Base-by-base conservation (phyloP, 1,140 invertebrate species). In the Procambarus virginalis region DNA sequence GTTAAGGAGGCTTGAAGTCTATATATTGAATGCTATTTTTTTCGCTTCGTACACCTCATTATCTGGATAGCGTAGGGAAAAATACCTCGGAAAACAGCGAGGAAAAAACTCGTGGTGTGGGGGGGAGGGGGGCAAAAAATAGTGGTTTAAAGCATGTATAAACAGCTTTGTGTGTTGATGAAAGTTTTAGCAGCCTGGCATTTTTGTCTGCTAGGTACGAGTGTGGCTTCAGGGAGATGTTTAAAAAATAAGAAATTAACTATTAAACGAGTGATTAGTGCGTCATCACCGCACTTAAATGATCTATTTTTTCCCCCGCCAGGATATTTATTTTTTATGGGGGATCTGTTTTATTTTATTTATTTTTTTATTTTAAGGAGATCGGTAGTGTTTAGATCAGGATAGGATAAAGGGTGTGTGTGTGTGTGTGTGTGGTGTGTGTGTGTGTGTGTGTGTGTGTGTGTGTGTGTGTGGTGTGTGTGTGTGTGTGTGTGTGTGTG, bases 1-100 rank as follows among this genome's bases (percentile, higher is more conserved):
- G 78, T 58, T 81, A 88, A 88, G 86, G 86, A 88, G 86, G 86
- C 77, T 88, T 88, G 60, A 88, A 88, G 86, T 88, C 86, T 88
- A 88, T 88, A 88, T 88, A 88, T 88, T 82, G 86, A 88, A 88
- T 88, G 78, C 86, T 75, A 78, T 58, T 88, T 88, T 87, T 88
- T 88, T 75, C 78, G 64, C 22, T 64, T 49, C 48, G 60, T 88
- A 88, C 86, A 88, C 60, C 86, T 88, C 86, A 88, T 88, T 88
- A 88, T 88, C 86, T 88, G 55, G 22, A 20, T 17, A 68, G 46
- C 48, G 51, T 12, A 51, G 84, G 55, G 14, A 58, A 76, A 68
- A 64, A 68, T 17, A 60, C 45, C 17, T 22, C 73, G 55, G 70
- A 85, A 76, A 85, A 77, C 51, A 60, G 34, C 58, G 22, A 51